A percentile compares a stretch with the other conserved stretches of the same genome.
These are phyloP conservation scores for Parthenolecanium corni DNA, from an alignment of 2,888 invertebrate species.

Conservation along the genomic window DNA sequence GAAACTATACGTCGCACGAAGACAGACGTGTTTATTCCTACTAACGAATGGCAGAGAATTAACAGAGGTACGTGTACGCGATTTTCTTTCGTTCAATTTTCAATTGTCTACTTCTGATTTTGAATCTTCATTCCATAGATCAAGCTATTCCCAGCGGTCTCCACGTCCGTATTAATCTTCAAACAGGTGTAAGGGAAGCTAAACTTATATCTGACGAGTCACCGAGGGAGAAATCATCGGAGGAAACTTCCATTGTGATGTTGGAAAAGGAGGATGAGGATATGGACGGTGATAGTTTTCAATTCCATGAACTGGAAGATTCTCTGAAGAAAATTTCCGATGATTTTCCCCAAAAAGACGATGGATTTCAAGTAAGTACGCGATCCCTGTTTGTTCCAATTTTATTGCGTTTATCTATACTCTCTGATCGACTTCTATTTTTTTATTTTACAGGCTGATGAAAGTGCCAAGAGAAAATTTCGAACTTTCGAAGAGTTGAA, in stretches of 20 bases:
- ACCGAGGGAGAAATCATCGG: constrained; percentile 29
- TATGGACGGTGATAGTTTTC: neutral
- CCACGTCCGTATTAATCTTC: constrained; percentile 62
- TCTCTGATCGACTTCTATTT: no score
- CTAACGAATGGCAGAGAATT: constrained; percentile 52
- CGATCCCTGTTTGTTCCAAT: no score
- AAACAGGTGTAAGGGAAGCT: constrained; percentile 61
- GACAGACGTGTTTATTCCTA: constrained; percentile 34
- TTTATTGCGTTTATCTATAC: no score
- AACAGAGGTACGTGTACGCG: constrained; percentile 44
- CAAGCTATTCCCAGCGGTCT: constrained; percentile 60
- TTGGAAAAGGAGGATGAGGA: neutral
- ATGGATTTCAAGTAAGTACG: no score
- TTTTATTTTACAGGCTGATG: neutral
- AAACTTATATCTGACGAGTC: constrained; percentile 51
- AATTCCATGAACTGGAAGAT: constrained; percentile 9
- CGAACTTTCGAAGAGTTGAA: constrained; percentile 53
- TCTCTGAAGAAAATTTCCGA: constrained; percentile 29
- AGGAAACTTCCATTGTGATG: constrained; percentile 7
- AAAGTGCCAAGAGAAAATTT: constrained; percentile 38
- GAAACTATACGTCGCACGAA: neutral
- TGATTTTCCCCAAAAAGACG: neutral
- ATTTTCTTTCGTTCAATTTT: constrained; percentile 16
- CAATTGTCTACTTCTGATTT: neutral
- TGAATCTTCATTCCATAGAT: constrained; percentile 41